Base-by-base conservation (phyloP, 2,113 vertebrate species). In the Girardinichthys multiradiatus region DNA sequence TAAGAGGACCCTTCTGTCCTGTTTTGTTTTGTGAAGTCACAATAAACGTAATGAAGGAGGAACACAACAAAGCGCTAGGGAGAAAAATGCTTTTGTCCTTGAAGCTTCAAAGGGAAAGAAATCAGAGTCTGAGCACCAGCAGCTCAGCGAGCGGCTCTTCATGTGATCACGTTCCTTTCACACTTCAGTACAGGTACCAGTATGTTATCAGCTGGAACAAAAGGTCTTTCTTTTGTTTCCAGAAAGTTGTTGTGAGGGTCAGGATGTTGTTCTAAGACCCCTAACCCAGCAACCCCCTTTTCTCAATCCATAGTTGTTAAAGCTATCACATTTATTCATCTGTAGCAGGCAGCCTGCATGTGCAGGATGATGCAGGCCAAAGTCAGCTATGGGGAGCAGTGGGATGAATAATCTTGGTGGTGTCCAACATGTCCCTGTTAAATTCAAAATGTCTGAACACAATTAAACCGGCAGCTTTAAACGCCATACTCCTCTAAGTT, bases 261-360 rank as follows among this genome's bases (percentile, higher is more conserved):
- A 76, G 87, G 83, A 86, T 87, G 84, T 84, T 88, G 80, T 84
- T 79, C 57, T 80, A 68, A 83, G 63, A 42, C 60, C 57, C 48
- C 24, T 70, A 61, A 8, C 48, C n/a, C 58, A 30, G 17, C 42
- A 45, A n/a, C n/a, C n/a, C n/a, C n/a, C n/a, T n/a, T n/a, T 26
- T 29, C 57, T 31, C 75, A 33, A 70, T 24, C 30, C 21, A 12
- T 1, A 77, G 57, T 83, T 86, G 76, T 72, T 82, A 68, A 72
- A 84, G 83, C 72, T 89, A 91, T 92, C 87, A 37, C 45, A 17
- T 68, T 15, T 37, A 75, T 14, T 57, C 82, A 90, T 91, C 83
- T 80, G 74, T 61, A 79, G 59, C 76, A 80, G 59, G 68, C 76
- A 63, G 68, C 83, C 77, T 88, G 86, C 78, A 89, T 87, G 83